Evolutionary conservation across 2,797 vertebrate genomes (phyloP), one percentile per base, ranked within the genome.

Genomic region (Dromococcyx pavoninus): DNA sequence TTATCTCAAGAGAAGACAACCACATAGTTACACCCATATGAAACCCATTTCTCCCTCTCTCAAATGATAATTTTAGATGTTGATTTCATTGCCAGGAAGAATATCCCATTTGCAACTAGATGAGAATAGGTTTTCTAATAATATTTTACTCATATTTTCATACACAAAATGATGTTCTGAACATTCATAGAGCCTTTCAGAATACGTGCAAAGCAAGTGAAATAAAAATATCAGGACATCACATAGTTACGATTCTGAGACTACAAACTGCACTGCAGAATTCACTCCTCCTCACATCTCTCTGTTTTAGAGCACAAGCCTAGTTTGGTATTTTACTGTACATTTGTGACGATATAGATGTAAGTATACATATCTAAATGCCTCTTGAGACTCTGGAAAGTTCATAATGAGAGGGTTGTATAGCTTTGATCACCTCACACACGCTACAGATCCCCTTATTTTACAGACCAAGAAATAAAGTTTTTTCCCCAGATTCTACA

Each of bases 11-110:
- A 92, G 67, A 89, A 92, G 78, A 86, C 1, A 12, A 91, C 87
- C 89, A 91, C 62, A 41, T 86, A 88, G 95, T 93, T 92, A 88
- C 53, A 39, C 12, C 30, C 92, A 95, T 93, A 84, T 92, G 93
- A 82, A 95, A 94, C 10, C 13, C 30, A 88, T 92, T 86, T 91
- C 51, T 81, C 53, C 25, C 12, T 30, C 39, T 81, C 23, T 84
- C 35, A 86, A 92, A 91, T 8, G 19, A 62, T 62, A 91, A 89
- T 85, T 94, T 95, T 86, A 95, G 91, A 80, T 54, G 24, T 51
- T 61, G 57, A 80, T 83, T 94, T 75, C 54, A 83, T 46, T 88
- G 82, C 70, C 74, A 91, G 60, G 58, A 91, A 92, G 46, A 92
- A 58, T 88, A 96, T 61, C 81, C 33, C 9, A 23, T 78, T 86